A percentile compares a stretch with the other conserved stretches of the same genome.
These are phyloP conservation scores for Nemotelus pantherinus DNA, from an alignment of 2,888 invertebrate species.

Conservation along the genomic window DNA sequence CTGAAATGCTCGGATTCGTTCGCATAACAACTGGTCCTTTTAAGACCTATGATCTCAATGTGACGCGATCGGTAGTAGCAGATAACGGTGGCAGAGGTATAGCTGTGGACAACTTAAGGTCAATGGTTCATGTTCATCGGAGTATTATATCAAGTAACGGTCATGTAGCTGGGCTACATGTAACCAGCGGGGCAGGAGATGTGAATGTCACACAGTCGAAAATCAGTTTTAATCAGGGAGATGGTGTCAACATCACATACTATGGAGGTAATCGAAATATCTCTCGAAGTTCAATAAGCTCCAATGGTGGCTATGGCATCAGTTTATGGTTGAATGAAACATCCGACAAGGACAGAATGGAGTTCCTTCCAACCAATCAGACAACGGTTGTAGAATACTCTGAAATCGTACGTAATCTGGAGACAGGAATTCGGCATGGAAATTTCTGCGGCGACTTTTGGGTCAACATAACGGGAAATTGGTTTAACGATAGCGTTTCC, in stretches of 20 bases:
- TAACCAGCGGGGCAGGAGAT: slow-evolving; percentile 91
- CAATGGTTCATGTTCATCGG: slow-evolving; percentile 85
- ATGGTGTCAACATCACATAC: slow-evolving; percentile 95
- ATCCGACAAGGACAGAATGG: slow-evolving; percentile 68
- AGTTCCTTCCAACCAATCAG: slow-evolving; percentile 83
- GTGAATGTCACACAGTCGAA: slow-evolving; percentile 91
- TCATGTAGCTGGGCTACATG: slow-evolving; percentile 90
- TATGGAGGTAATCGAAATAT: slow-evolving; percentile 94
- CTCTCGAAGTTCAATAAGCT: slow-evolving; percentile 84
- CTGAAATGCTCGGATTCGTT: slow-evolving; percentile 80
- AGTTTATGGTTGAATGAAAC: slow-evolving; percentile 92
- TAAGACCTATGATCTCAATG: slow-evolving; percentile 86
- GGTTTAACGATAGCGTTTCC: slow-evolving; percentile 81
- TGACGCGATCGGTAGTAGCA: slow-evolving; percentile 84
- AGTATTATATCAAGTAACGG: slow-evolving; percentile 87
- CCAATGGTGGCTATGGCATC: slow-evolving; percentile 88
- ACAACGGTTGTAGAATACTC: slow-evolving; percentile 88
- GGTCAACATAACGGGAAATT: slow-evolving; percentile 93
- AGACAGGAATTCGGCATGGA: slow-evolving; percentile 89
- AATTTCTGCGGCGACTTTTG: slow-evolving; percentile 89
- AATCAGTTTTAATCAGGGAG: slow-evolving; percentile 90
- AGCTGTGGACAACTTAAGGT: slow-evolving; percentile 89
- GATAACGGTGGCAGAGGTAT: slow-evolving; percentile 96
- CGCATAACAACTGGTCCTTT: slow-evolving; percentile 79
- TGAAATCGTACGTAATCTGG: slow-evolving; percentile 85